Conservation (phyloP, 2,888 invertebrate genomes). For the Monopis laevigella region DNA sequence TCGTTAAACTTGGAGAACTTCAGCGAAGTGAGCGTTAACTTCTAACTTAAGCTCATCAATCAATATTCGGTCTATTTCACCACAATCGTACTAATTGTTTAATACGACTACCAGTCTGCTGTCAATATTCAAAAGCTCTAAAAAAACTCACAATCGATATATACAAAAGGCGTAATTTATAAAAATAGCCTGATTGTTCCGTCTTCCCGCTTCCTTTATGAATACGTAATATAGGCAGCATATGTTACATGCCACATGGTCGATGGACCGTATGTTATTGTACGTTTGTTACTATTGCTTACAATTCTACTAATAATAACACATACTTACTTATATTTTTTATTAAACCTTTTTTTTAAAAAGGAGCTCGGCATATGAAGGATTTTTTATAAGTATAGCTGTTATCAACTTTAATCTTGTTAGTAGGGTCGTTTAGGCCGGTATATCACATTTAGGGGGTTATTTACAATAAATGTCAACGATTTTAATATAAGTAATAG, state of each 20-base stretch:
- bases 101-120: slow-evolving; percentile 12
- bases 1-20: too few relatives aligned
- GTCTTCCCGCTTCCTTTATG: slow-evolving; percentile 11
- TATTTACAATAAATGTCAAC: too few relatives aligned
- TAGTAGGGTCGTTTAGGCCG: too few relatives aligned
- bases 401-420: too few relatives aligned
- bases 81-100: slow-evolving; percentile 11
- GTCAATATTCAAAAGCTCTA: slow-evolving; percentile 16
- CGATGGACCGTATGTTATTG: slow-evolving; percentile 10
- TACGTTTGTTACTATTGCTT: slow-evolving; percentile 5
- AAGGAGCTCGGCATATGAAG: too few relatives aligned
- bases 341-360: too few relatives aligned
- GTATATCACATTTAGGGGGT: too few relatives aligned
- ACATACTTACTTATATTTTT: too few relatives aligned
- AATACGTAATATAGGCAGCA: slow-evolving; percentile 5
- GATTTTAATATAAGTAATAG: too few relatives aligned
- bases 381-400: too few relatives aligned
- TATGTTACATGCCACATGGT: slow-evolving; percentile 8
- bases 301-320: slow-evolving; percentile 2
- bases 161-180: slow-evolving; percentile 16
- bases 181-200: slow-evolving; percentile 13
- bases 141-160: slow-evolving; percentile 16
- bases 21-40: too few relatives aligned
- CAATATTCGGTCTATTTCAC: slow-evolving; percentile 6
- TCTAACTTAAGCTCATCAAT: too few relatives aligned